Conservation (phyloP, 2,797 vertebrate species). For the Propithecus perrieri region DNA sequence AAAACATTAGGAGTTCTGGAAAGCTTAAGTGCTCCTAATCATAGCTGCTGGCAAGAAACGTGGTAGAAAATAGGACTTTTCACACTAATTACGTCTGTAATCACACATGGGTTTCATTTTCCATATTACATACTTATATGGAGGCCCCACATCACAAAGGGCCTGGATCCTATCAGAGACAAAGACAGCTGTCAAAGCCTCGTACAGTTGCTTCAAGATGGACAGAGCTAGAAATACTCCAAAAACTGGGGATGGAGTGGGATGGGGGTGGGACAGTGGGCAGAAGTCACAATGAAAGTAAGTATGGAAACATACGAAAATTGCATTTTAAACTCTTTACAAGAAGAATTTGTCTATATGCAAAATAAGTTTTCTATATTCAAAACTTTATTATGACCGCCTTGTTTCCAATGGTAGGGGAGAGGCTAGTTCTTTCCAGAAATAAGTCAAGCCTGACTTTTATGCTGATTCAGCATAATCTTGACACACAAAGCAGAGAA, state of each 20-base stretch:
- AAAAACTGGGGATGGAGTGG: background rate
- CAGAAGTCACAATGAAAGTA: background rate
- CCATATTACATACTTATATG: constrained; percentile 43
- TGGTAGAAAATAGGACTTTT: constrained; percentile 70
- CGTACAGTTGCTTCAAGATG: background rate
- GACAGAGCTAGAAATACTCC: background rate
- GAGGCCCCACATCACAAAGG: constrained; percentile 35
- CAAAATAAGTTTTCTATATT: background rate
- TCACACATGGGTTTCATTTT: constrained; percentile 79
- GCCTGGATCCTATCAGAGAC: constrained; percentile 48
- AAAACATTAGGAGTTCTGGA: constrained; percentile 64
- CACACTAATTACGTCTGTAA: constrained; percentile 76
- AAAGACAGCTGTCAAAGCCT: constrained; percentile 57
- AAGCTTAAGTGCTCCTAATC: constrained; percentile 66
- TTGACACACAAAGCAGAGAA: background rate
- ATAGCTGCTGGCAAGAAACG: constrained; percentile 77
- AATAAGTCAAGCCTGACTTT: background rate
- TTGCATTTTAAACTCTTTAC: background rate
- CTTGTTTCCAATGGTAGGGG: background rate
- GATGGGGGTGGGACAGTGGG: rapidly evolving
- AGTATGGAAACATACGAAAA: background rate
- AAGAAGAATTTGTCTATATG: background rate
- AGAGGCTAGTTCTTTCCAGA: background rate
- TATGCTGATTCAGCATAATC: background rate
- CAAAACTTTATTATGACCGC: background rate